A percentile compares a stretch with the other conserved stretches of the same genome.
These are phyloP conservation scores for Anoncus sp. DNA, from an alignment of 2,888 invertebrate species.

Conservation along the genomic window DNA sequence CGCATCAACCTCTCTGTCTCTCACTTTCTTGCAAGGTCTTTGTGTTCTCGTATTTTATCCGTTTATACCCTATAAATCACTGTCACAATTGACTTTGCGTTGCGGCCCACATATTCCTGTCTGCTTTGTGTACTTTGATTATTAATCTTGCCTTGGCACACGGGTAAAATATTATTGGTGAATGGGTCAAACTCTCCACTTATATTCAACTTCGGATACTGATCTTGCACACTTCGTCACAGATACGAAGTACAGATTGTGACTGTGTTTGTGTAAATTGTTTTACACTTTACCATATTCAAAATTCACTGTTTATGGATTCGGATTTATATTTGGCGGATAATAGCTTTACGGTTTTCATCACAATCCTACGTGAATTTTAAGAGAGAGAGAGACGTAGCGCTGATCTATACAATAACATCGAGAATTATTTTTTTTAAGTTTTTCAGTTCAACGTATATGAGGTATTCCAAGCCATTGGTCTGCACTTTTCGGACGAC, in stretches of 20 bases:
- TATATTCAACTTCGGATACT: neutral
- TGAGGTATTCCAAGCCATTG: no score
- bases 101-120: neutral
- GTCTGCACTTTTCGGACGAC: no score
- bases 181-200: neutral
- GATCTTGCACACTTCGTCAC: neutral
- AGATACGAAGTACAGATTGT: neutral
- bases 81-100: neutral
- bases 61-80: neutral
- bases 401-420: no score
- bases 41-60: conserved; percentile 19
- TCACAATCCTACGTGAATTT: no score
- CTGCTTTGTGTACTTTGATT: neutral
- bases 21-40: conserved; percentile 35
- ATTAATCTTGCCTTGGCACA: neutral
- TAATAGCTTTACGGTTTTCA: no score
- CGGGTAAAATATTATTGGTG: neutral
- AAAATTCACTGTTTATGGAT: conserved; percentile 8
- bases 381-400: no score
- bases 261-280: neutral
- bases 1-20: conserved; percentile 70
- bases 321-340: neutral
- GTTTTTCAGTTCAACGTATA: neutral
- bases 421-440: no score
- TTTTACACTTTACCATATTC: conserved; percentile 4